A percentile compares a stretch with the other conserved stretches of the same genome.
phyloP scores from a whole-genome alignment of 2,888 invertebrate species.

The Tenthredo notha region DNA sequence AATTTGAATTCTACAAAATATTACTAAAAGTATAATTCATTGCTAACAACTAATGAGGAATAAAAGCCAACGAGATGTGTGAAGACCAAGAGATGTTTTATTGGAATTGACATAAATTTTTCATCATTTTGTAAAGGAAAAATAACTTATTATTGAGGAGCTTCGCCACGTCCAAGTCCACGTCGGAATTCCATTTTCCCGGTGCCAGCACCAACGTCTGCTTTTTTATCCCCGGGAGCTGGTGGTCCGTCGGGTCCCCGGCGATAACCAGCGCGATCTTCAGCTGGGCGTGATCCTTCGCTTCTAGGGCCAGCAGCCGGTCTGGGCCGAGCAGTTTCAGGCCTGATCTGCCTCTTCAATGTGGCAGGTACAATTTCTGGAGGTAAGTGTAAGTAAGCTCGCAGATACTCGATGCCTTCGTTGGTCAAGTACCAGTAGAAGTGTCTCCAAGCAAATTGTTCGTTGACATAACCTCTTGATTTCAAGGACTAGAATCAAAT shows the following conservation, averaged over 20 bases:
- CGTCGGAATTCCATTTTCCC: conserved; percentile 94
- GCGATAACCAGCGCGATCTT: conserved; percentile 92
- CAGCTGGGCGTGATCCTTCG: conserved; percentile 87
- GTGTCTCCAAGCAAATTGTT: conserved; percentile 99
- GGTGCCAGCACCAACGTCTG: conserved; percentile 97
- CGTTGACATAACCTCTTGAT: conserved; percentile 98
- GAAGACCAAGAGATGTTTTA: conserved; percentile 30
- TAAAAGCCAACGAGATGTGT: background rate
- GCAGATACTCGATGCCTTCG: conserved; percentile 97
- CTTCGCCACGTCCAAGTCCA: conserved; percentile 76
- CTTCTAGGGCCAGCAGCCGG: conserved; percentile 84
- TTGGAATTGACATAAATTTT: conserved; percentile 36
- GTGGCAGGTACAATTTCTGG: conserved; percentile 99
- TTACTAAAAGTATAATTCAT: background rate
- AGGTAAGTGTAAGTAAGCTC: conserved; percentile 97
- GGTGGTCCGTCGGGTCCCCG: conserved; percentile 84
- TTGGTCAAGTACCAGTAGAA: conserved; percentile 99
- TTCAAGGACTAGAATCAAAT: conserved; percentile 87
- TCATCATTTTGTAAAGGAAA: conserved; percentile 34
- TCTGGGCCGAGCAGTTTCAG: conserved; percentile 91
- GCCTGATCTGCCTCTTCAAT: conserved; percentile 92
- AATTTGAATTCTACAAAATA: background rate
- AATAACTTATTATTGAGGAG: conserved; percentile 71
- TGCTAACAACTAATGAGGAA: background rate
- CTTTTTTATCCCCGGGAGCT: conserved; percentile 92